These are phyloP conservation scores for Scaptomyza graminum DNA, from an alignment of 1,140 invertebrate genomes.

Conservation along the genomic window DNA sequence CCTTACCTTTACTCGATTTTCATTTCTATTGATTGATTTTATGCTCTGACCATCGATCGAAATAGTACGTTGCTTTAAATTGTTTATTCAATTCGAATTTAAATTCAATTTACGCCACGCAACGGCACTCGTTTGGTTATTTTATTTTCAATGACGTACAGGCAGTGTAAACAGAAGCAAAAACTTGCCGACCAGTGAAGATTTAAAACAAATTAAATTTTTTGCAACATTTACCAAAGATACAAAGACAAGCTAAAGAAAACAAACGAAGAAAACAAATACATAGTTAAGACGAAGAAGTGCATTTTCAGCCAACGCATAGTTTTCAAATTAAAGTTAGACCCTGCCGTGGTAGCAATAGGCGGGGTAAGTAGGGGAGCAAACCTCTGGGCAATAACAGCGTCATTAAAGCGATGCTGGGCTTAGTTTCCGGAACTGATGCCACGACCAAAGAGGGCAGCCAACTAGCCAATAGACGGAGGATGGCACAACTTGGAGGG, in stretches of 20 bases:
- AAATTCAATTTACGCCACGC: slow-evolving; percentile 45
- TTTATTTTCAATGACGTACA: slow-evolving; percentile 24
- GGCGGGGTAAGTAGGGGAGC: slow-evolving; percentile 5
- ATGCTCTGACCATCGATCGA: slow-evolving; percentile 23
- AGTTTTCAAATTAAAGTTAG: slow-evolving; percentile 73
- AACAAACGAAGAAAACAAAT: slow-evolving; percentile 28
- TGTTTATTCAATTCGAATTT: slow-evolving; percentile 55
- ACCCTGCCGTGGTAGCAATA: slow-evolving; percentile 24
- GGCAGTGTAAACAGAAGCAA: slow-evolving; percentile 39
- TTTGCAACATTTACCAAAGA: slow-evolving; percentile 53
- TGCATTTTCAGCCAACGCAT: slow-evolving; percentile 41
- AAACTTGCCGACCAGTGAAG: slow-evolving; percentile 36
- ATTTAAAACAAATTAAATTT: slow-evolving; percentile 82
- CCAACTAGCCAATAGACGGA: slow-evolving; percentile 36
- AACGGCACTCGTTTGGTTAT: slow-evolving; percentile 18
- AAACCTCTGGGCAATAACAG: slow-evolving; percentile 33
- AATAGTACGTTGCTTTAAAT: slow-evolving; percentile 49
- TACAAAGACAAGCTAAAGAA: not conserved
- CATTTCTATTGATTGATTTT: slow-evolving; percentile 41
- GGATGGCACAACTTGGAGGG: not conserved
- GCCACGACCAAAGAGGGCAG: slow-evolving; percentile 26
- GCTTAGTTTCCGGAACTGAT: slow-evolving; percentile 67
- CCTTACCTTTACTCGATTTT: not conserved
- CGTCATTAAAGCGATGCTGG: slow-evolving; percentile 73
- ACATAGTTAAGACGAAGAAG: slow-evolving; percentile 20